These are phyloP conservation scores for Aradophagus sp. DNA, from an alignment of 1,140 invertebrate species.

Conservation along the genomic window DNA sequence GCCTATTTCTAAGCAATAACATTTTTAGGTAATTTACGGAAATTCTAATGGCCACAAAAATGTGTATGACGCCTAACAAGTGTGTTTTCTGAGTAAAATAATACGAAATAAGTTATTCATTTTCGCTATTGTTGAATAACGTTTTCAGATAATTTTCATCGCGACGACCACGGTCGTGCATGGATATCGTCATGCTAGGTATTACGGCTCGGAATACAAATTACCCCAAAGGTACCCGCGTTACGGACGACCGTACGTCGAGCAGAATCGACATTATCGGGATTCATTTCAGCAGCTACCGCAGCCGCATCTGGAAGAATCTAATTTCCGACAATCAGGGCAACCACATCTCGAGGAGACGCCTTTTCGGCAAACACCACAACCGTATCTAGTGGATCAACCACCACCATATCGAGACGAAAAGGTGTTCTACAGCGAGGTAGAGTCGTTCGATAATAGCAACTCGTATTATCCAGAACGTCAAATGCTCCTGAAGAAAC, in stretches of 20 bases:
- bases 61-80: too few species aligned
- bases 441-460: conserved; percentile 21
- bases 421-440: conserved; percentile 24
- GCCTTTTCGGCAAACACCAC: conserved; percentile 1
- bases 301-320: conserved; percentile 18
- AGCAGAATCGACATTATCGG: conserved; percentile 37
- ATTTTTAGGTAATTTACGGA: too few species aligned
- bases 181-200: conserved; percentile 43
- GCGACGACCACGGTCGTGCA: conserved; percentile 43
- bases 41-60: too few species aligned
- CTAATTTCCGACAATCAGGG: too few species aligned
- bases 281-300: conserved; percentile 19
- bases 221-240: conserved; percentile 22
- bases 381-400: conserved; percentile 18
- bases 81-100: too few species aligned
- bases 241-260: conserved; percentile 14
- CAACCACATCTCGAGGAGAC: too few species aligned
- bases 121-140: not conserved
- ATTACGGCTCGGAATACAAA: conserved; percentile 39
- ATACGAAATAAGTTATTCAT: too few species aligned
- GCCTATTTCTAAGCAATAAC: too few species aligned
- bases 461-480: conserved; percentile 35
- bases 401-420: conserved; percentile 16
- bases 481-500: conserved; percentile 17
- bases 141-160: conserved; percentile 58